phyloP scores from a whole-genome alignment of 2,888 invertebrate species.

The Euplexia lucipara region DNA sequence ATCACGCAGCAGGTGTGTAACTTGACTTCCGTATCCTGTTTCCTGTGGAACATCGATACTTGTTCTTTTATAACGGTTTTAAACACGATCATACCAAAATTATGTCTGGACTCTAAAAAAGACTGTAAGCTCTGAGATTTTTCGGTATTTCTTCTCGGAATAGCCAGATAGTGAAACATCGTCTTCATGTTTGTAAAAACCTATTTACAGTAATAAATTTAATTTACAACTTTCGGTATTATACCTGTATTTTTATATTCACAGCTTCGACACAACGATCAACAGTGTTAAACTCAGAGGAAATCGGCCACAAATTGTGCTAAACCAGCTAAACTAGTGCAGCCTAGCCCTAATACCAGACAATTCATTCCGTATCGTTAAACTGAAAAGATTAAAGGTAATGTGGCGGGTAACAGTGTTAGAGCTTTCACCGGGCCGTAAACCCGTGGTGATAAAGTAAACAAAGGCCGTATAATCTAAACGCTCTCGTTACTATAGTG shows the following conservation, averaged over 20 bases:
- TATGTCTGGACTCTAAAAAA: too few species aligned
- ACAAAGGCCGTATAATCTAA: conserved; percentile 68
- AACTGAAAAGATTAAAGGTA: conserved; percentile 64
- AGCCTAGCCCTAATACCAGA: conserved; percentile 17
- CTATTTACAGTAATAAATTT: too few species aligned
- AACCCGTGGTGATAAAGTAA: conserved; percentile 65
- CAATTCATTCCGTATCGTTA: conserved; percentile 55
- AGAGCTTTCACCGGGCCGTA: conserved; percentile 63
- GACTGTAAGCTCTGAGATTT: too few species aligned
- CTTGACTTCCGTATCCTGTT: background rate
- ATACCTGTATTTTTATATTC: too few species aligned
- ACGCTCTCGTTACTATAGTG: conserved; percentile 59
- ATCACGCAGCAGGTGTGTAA: background rate
- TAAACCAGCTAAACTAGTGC: background rate
- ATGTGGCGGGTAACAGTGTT: conserved; percentile 56
- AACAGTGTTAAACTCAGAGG: background rate
- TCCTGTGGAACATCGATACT: too few species aligned
- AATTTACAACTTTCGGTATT: too few species aligned
- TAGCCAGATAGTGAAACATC: too few species aligned
- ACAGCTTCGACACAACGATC: background rate
- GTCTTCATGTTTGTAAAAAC: too few species aligned
- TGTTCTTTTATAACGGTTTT: too few species aligned
- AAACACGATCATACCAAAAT: too few species aligned
- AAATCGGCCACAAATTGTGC: background rate
- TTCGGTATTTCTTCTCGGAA: too few species aligned